Conservation (phyloP, 1,140 invertebrate genomes). For the Drosophila neocordata region DNA sequence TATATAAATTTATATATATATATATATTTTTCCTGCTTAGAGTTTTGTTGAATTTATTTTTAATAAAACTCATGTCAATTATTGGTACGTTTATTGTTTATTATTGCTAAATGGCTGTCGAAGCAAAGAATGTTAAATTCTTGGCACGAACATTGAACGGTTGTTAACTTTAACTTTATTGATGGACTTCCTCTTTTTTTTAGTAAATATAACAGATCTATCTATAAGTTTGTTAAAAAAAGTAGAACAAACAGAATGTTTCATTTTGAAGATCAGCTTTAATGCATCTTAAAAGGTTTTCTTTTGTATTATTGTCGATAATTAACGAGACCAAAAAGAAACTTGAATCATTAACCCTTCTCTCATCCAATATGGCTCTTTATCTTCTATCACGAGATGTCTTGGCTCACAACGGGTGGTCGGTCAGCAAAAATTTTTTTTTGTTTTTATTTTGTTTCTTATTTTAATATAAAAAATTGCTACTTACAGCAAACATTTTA, state of each 20-base stretch:
- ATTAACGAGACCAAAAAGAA: background rate
- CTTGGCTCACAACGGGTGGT: conserved; percentile 3
- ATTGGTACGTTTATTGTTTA: conserved; percentile 69
- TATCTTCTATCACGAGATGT: background rate
- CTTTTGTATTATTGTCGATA: background rate
- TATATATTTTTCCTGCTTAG: too few relatives aligned
- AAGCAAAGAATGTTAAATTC: conserved; percentile 14
- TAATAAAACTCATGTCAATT: conserved; percentile 67
- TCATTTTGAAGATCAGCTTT: too few relatives aligned
- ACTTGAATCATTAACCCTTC: background rate
- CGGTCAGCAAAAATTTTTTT: conserved; percentile 1
- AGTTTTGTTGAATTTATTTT: conserved; percentile 53
- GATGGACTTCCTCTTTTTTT: too few relatives aligned
- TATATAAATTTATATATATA: conserved; percentile 12
- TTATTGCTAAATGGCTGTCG: conserved; percentile 55
- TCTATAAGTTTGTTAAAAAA: too few relatives aligned
- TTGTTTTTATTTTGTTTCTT: conserved; percentile 20
- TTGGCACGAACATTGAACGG: conserved; percentile 13
- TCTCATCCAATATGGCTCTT: too few relatives aligned
- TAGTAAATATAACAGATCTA: too few relatives aligned
- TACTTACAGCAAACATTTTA: conserved; percentile 12
- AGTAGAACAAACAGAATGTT: too few relatives aligned
- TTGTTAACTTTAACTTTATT: too few relatives aligned
- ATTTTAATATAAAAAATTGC: conserved; percentile 1
- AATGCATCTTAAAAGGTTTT: background rate